Evolutionary conservation across 2,113 vertebrate genomes (phyloP), one percentile per base, ranked within the genome.

Genomic region (Manacus vitellinus): DNA sequence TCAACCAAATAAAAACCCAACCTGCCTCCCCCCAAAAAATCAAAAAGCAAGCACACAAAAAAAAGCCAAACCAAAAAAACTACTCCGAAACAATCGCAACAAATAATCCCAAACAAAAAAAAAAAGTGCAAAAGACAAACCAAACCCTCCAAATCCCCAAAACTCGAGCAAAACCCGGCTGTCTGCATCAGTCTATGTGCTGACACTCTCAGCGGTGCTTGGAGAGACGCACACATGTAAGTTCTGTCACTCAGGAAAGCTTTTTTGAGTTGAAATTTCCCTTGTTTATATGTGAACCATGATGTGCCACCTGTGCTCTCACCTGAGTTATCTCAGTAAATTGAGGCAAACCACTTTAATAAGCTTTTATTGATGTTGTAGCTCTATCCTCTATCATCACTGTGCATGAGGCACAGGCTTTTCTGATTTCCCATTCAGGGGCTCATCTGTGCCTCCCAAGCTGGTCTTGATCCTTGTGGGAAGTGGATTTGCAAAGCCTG

Each of bases 181-280:
- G n/a, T 6, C 24, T 10, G 23, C 33, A 14, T 61, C 44, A 16
- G 43, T 52, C 68, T 59, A 5, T 51, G 61, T n/a, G 52, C 44
- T 66, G 23, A 46, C 8, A 30, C 21, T 59, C 16, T 58, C 67
- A 46, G 30, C 9, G 16, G 31, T 14, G 19, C 37, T 9, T 58
- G 25, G 14, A 30, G 25, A 35, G n/a, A 13, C 10, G 8, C 5
- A 12, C 47, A 43, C 0, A 1, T 6, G 22, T 58, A 51, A 58
- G 11, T 51, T 43, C 43, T 73, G 51, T 37, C 35, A 44, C 17
- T 43, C 15, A 21, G 6, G 19, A 55, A 56, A 70, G 11, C 3
- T 49, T 37, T 59, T 43, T 7, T 21, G 35, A 22, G 4, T 24
- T 18, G 16, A 63, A 51, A 33, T 49, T 70, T 44, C 9, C 28